These are phyloP conservation scores for Eupithecia inturbata DNA, from an alignment of 2,888 invertebrate species.

Conservation along the genomic window DNA sequence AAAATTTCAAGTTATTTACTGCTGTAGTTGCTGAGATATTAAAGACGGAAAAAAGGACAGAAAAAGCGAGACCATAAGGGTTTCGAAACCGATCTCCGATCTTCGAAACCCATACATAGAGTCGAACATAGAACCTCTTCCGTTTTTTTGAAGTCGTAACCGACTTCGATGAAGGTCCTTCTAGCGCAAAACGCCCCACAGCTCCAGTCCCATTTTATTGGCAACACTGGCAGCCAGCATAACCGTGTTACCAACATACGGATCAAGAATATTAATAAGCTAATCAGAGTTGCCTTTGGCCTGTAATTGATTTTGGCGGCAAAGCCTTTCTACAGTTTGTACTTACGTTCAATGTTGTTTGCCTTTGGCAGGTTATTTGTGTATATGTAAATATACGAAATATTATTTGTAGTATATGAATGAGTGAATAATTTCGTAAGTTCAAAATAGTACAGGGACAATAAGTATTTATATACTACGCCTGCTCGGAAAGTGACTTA, in stretches of 20 bases:
- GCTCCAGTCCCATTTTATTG: conserved; percentile 7
- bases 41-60: no score
- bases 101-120: no score
- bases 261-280: conserved; percentile 57
- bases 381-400: background rate
- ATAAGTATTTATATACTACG: no score
- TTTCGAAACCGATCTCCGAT: no score
- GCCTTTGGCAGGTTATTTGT: conserved; percentile 4
- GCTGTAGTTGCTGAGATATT: no score
- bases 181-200: background rate
- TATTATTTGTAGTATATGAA: background rate
- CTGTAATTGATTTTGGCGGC: conserved; percentile 53
- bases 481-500: no score
- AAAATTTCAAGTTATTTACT: no score
- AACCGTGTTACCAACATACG: conserved; percentile 50
- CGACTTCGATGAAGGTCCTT: background rate
- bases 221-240: conserved; percentile 41
- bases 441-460: no score
- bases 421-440: no score
- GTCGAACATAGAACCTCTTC: no score
- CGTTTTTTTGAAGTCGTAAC: no score
- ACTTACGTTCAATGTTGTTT: conserved; percentile 10
- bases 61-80: no score
- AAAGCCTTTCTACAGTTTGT: conserved; percentile 20
- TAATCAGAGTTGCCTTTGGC: conserved; percentile 57